phyloP scores from a whole-genome alignment of 2,888 invertebrate genomes.

The Campaea margaritaria region DNA sequence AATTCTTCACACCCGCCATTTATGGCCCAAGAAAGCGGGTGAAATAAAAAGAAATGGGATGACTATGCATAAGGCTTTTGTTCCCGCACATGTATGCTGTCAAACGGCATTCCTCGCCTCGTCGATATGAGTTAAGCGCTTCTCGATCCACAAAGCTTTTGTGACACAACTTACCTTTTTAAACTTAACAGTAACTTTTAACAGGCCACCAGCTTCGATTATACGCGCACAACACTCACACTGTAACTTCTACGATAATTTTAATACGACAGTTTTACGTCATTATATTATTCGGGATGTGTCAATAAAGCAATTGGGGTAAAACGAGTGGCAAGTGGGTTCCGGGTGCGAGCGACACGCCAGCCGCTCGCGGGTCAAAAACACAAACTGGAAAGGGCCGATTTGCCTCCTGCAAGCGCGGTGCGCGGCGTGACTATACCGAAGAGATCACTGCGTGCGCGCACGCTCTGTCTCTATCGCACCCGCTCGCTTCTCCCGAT shows the following conservation, averaged over 20 bases:
- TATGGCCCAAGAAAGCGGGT: conserved; percentile 65
- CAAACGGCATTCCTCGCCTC: conserved; percentile 82
- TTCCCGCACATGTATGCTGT: conserved; percentile 83
- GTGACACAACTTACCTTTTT: conserved; percentile 83
- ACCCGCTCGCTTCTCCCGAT: conserved; percentile 1
- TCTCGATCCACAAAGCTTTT: conserved; percentile 79
- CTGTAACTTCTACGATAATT: conserved; percentile 60
- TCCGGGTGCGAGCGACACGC: conserved; percentile 70
- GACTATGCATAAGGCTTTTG: conserved; percentile 83
- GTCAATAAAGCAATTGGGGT: conserved; percentile 66
- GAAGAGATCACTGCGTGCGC: conserved; percentile 70
- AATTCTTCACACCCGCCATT: conserved; percentile 48
- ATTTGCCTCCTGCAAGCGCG: conserved; percentile 64
- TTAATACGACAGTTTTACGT: conserved; percentile 66
- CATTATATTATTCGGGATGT: conserved; percentile 70
- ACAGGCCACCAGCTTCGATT: conserved; percentile 58
- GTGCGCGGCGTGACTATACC: conserved; percentile 64
- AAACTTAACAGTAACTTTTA: conserved; percentile 81
- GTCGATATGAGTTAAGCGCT: conserved; percentile 81
- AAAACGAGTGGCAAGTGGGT: conserved; percentile 72
- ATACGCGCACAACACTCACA: conserved; percentile 73
- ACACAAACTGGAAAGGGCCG: conserved; percentile 78
- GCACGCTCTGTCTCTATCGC: conserved; percentile 49
- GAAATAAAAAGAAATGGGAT: conserved; percentile 75
- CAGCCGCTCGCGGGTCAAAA: conserved; percentile 76